Percentiles rank a stretch among this genome's conserved stretches.
Evolutionary conservation across 2,113 vertebrate genomes (phyloP).

Genomic region (Spilogale gracilis): DNA sequence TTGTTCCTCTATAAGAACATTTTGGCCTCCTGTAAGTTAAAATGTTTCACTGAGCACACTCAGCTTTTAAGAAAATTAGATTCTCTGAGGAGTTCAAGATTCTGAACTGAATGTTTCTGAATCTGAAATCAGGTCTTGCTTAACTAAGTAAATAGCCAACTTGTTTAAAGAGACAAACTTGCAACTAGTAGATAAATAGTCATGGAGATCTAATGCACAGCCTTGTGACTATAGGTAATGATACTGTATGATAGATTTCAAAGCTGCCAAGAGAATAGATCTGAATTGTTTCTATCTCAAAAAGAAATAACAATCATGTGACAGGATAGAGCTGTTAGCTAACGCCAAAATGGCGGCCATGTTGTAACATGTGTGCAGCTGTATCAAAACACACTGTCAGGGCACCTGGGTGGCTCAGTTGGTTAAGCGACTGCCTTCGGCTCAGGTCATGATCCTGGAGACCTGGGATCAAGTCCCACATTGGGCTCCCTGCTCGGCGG

Average conservation of each 20-base stretch:
- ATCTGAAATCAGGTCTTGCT: not conserved
- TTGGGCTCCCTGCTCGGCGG: too few relatives aligned
- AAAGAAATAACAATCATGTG: not conserved
- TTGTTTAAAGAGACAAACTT: not conserved
- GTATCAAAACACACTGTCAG: not conserved
- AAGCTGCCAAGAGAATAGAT: not conserved
- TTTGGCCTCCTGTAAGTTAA: not conserved
- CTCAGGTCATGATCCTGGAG: too few relatives aligned
- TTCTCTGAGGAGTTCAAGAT: not conserved
- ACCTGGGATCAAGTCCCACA: too few relatives aligned
- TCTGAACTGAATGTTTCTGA: not conserved
- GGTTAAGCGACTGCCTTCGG: too few relatives aligned
- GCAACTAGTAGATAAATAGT: not conserved
- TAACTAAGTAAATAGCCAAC: not conserved
- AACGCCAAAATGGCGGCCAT: not conserved
- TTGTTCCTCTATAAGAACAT: not conserved
- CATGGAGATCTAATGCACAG: not conserved
- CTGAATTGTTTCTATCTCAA: not conserved
- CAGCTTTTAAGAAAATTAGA: not conserved
- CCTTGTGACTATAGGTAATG: not conserved
- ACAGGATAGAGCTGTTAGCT: not conserved
- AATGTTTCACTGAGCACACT: not conserved
- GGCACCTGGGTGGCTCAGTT: too few relatives aligned
- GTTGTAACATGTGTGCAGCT: not conserved
- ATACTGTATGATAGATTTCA: not conserved